Base-by-base conservation (phyloP, 53 echinoderm and acorn worm species). In the Paracentrotus lividus region DNA sequence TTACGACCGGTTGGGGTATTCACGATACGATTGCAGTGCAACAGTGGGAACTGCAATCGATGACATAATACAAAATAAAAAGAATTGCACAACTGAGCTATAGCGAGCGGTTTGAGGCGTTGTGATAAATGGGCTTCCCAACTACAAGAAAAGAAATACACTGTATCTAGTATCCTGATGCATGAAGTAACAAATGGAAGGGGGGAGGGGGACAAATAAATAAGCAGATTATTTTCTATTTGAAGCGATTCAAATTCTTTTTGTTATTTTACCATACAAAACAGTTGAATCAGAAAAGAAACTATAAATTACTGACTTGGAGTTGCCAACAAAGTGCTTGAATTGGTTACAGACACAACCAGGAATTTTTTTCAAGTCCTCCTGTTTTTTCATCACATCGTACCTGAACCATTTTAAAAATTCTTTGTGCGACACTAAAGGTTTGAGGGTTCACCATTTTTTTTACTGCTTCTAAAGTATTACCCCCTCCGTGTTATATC, bases 61-160 rank as follows among this genome's bases (percentile, higher is more conserved):
- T 81, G 81, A 81, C 81, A 81, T 81, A 81, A 81, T 81, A 81
- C 26, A 47, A n/a, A 45, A n/a, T 45, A 72, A 1, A 38, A 72
- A 61, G 40, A 81, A 81, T 81, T 47, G 81, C 81, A 81, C 81
- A 81, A 81, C 44, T 45, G 81, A 81, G 27, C 16, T 36, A 12
- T 36, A 76, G 76, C 42, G 16, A 67, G 27, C 9, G 32, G 5
- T 33, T 33, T 29, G 5, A 67, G 31, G 18, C 51, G n/a, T n/a
- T 81, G n/a, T 6, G 24, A 81, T 18, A 81, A 47, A 81, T n/a
- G 16, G 24, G n/a, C n/a, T n/a, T n/a, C n/a, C n/a, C n/a, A n/a
- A 49, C 8, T 47, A 26, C n/a, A 10, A 10, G 9, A 10, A 5
- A 16, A 45, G 14, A 81, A 26, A 26, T 45, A 2, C n/a, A n/a